Evolutionary conservation across 2,888 invertebrate species (phyloP).

Genomic region (Mystacides longicornis): DNA sequence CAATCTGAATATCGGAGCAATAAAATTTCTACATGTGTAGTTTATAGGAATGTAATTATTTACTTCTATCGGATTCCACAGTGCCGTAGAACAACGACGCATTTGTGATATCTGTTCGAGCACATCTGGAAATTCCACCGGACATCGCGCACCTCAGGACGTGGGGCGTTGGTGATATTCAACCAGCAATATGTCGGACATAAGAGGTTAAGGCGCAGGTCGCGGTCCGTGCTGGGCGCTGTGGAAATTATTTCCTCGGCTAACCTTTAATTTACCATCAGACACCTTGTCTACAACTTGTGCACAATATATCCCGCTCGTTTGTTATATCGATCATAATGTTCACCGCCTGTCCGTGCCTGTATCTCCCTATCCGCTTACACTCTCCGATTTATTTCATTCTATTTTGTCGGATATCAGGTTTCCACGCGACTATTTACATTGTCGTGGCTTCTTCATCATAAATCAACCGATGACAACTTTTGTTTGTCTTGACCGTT

Average conservation of each 20-base stretch:
- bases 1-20: neutral
- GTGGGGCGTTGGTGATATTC: neutral
- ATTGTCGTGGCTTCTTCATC: too few species aligned
- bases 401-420: too few species aligned
- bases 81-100: neutral
- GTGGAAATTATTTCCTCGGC: neutral
- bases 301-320: neutral
- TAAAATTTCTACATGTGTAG: slow-evolving; percentile 5
- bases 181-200: neutral
- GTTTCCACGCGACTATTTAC: too few species aligned
- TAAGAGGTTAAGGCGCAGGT: slow-evolving; percentile 1
- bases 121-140: slow-evolving; percentile 12
- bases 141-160: slow-evolving; percentile 6
- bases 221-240: neutral
- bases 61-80: slow-evolving; percentile 9
- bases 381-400: too few species aligned
- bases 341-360: too few species aligned
- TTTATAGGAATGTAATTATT: slow-evolving; percentile 12
- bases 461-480: too few species aligned
- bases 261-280: neutral
- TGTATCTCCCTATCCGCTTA: too few species aligned
- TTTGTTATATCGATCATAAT: too few species aligned
- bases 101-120: neutral
- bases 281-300: neutral
- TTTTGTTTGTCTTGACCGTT: too few species aligned